These are phyloP conservation scores for Phycodurus eques DNA, from an alignment of 2,113 vertebrate genomes.

Conservation along the genomic window DNA sequence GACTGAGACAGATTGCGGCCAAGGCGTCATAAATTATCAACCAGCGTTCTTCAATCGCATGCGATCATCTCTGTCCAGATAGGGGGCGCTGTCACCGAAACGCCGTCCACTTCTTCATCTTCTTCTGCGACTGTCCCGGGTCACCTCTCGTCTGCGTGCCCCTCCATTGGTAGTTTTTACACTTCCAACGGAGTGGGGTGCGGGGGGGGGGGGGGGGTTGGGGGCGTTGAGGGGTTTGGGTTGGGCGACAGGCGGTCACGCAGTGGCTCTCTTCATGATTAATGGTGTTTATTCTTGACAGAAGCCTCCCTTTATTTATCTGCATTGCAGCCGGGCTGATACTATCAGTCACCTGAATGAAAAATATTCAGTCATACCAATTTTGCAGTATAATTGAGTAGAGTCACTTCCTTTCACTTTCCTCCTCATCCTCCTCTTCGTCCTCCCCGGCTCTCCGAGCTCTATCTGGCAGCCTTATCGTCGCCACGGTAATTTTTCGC, in stretches of 20 bases:
- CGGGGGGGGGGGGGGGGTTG: constrained; percentile 22
- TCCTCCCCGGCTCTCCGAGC: constrained; percentile 29
- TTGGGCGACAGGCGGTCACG: constrained; percentile 81
- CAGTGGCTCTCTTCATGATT: constrained; percentile 92
- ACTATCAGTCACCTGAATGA: constrained; percentile 99
- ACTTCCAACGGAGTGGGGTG: constrained; percentile 53
- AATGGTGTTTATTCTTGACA: constrained; percentile 99
- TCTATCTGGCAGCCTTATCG: constrained; percentile 99
- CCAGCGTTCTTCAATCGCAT: constrained; percentile 42
- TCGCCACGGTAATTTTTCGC: constrained; percentile 99
- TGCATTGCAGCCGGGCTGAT: constrained; percentile 98
- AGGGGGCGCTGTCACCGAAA: constrained; percentile 45
- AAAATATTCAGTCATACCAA: constrained; percentile 99
- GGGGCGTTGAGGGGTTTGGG: constrained; percentile 27
- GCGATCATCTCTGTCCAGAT: constrained; percentile 55
- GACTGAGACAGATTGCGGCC: constrained; percentile 22
- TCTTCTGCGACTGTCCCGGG: constrained; percentile 57
- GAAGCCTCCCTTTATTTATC: constrained; percentile 99
- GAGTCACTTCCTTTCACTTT: constrained; percentile 93
- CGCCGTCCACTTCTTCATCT: constrained; percentile 58
- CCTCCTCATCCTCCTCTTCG: constrained; percentile 50
- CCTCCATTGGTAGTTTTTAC: constrained; percentile 32
- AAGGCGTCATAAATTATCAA: constrained; percentile 48
- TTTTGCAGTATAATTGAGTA: constrained; percentile 99
- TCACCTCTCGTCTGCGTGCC: constrained; percentile 53